Conservation (phyloP, 2,888 invertebrate genomes). For the Cremastobaeus sp. region DNA sequence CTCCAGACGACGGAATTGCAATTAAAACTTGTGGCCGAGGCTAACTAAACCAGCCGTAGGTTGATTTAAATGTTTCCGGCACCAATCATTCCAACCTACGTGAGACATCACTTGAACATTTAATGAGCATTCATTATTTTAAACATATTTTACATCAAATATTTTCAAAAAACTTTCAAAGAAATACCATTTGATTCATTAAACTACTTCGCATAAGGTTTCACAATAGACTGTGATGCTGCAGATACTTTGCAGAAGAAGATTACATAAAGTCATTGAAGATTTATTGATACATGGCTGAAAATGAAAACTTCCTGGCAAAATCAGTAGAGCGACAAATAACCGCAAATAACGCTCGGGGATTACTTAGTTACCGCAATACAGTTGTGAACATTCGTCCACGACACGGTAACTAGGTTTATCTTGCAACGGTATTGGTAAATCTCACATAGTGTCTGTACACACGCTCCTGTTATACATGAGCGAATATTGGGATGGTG, state of each 20-base stretch:
- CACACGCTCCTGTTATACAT: constrained; percentile 44
- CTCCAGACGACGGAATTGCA: constrained; percentile 74
- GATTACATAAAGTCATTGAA: constrained; percentile 26
- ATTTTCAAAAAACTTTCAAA: no score
- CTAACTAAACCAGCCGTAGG: constrained; percentile 73
- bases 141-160: no score
- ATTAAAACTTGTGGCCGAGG: constrained; percentile 76
- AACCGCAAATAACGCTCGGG: constrained; percentile 77
- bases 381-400: constrained; percentile 67
- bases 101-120: no score
- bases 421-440: constrained; percentile 59
- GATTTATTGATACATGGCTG: constrained; percentile 54
- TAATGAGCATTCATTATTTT: no score
- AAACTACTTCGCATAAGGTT: no score
- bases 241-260: constrained; percentile 18
- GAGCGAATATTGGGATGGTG: constrained; percentile 49
- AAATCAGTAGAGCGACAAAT: constrained; percentile 74
- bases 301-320: constrained; percentile 66
- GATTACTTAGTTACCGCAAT: constrained; percentile 77
- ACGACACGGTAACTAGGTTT: constrained; percentile 69
- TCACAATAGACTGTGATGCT: no score
- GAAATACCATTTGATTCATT: no score
- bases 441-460: constrained; percentile 22
- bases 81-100: constrained; percentile 67
- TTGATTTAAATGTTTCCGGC: constrained; percentile 74